These are phyloP conservation scores for Melanocharis versteri DNA, from an alignment of 2,113 vertebrate species.

Conservation along the genomic window DNA sequence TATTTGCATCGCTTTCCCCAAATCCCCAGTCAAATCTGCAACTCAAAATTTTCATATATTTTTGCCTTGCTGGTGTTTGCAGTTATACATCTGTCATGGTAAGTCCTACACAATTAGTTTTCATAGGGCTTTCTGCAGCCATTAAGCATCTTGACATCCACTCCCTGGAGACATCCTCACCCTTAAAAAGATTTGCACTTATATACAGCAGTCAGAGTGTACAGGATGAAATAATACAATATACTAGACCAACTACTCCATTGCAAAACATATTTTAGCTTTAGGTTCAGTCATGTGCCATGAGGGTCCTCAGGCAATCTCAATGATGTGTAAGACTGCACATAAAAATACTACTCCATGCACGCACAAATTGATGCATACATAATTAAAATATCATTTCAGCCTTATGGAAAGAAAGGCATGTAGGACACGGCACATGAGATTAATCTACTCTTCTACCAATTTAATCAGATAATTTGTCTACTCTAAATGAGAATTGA, in stretches of 20 bases:
- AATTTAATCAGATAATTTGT: background rate
- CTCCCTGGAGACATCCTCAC: background rate
- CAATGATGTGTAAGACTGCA: background rate
- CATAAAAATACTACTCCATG: background rate
- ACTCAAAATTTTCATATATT: background rate
- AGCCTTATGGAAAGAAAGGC: background rate
- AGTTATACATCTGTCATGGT: background rate
- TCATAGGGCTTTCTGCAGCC: background rate
- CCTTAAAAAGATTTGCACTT: background rate
- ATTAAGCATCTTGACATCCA: background rate
- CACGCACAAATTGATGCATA: background rate
- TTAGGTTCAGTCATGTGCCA: background rate
- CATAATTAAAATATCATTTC: background rate
- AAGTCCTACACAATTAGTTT: background rate
- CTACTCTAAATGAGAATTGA: background rate
- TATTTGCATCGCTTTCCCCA: background rate
- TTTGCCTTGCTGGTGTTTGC: background rate
- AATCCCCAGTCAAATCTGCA: background rate
- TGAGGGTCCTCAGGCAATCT: background rate
- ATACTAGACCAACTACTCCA: background rate
- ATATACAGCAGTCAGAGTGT: background rate
- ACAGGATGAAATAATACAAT: background rate
- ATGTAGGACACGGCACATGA: background rate
- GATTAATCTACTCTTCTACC: background rate
- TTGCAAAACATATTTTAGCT: background rate